phyloP scores from a whole-genome alignment of 2,113 vertebrate genomes.

The Dipodomys ordii region DNA sequence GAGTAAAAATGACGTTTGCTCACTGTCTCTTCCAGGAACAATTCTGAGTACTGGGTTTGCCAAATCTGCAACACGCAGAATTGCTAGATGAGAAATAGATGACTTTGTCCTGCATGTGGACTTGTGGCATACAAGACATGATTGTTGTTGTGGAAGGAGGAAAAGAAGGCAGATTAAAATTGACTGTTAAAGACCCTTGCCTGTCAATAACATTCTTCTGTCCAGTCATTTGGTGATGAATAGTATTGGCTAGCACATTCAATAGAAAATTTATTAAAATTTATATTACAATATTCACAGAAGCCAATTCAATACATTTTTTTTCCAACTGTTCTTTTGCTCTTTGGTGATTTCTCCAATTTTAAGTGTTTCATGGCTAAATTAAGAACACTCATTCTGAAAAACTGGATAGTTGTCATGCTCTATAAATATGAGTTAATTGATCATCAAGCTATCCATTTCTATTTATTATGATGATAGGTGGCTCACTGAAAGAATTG shows the following conservation, averaged over 20 bases:
- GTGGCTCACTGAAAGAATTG: not conserved
- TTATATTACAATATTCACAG: not conserved
- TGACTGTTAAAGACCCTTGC: not conserved
- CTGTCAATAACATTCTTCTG: not conserved
- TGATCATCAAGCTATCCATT: slow-evolving; percentile 40
- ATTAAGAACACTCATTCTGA: slow-evolving; percentile 19
- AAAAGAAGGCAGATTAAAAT: not conserved
- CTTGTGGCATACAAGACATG: no score
- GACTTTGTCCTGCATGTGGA: no score
- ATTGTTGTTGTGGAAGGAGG: not conserved
- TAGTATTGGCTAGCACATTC: not conserved
- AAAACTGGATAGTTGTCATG: not conserved
- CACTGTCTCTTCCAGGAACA: not conserved
- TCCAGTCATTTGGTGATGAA: not conserved
- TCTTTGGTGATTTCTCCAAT: not conserved
- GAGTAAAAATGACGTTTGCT: not conserved
- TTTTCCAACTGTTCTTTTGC: not conserved
- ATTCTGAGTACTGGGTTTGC: rapidly evolving
- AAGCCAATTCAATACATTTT: not conserved
- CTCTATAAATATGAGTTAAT: not conserved
- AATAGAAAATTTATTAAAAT: not conserved
- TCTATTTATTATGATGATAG: not conserved
- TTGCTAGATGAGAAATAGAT: no score
- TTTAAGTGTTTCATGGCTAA: slow-evolving; percentile 13
- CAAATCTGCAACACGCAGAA: not conserved